Evolutionary conservation across 2,113 vertebrate species (phyloP).

Genomic region (Drymodes brunneopygia): DNA sequence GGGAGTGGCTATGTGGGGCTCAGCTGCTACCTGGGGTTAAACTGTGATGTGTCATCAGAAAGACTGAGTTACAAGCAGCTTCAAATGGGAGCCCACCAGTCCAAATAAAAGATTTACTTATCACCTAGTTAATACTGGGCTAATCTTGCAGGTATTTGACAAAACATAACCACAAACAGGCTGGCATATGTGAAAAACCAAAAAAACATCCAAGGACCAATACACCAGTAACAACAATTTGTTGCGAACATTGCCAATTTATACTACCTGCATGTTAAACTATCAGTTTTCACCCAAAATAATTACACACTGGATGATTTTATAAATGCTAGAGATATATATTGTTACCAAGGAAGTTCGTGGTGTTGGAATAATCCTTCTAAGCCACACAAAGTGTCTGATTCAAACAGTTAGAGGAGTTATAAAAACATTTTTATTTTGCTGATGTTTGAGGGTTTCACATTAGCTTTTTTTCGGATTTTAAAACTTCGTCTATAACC

Average conservation of each 20-base stretch:
- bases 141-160: neutral
- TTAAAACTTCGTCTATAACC: neutral
- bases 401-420: neutral
- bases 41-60: rapidly evolving
- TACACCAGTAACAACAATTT: neutral
- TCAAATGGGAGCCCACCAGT: neutral
- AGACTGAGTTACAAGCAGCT: neutral
- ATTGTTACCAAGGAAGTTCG: neutral
- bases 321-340: neutral
- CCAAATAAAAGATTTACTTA: neutral
- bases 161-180: neutral
- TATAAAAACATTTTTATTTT: neutral
- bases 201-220: neutral
- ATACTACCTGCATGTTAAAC: neutral
- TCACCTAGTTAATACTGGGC: neutral
- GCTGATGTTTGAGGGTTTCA: neutral
- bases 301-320: neutral
- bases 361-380: neutral
- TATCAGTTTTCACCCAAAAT: neutral
- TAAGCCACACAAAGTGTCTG: neutral
- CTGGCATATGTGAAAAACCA: neutral
- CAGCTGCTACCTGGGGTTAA: neutral
- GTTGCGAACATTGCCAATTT: neutral
- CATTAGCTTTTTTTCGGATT: neutral
- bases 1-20: neutral